A percentile compares a stretch with the other conserved stretches of the same genome.
Evolutionary conservation across 2,113 vertebrate species (phyloP).

Genomic region (Progne subis): DNA sequence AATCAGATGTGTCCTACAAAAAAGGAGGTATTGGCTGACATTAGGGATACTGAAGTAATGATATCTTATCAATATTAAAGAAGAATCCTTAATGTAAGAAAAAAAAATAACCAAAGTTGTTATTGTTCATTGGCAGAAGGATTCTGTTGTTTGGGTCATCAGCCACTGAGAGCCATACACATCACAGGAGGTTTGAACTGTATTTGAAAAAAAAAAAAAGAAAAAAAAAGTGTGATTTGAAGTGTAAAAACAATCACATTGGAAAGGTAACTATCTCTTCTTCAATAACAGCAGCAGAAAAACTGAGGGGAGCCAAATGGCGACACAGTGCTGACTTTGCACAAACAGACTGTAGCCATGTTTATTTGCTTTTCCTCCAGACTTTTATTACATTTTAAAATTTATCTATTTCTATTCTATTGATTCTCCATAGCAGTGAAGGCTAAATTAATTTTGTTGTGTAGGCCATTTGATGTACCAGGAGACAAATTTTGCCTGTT

Average conservation of each 20-base stretch:
- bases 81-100: not conserved
- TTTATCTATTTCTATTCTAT: conserved; percentile 39
- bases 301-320: not conserved
- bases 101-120: not conserved
- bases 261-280: not conserved
- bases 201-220: not conserved
- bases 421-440: conserved; percentile 14
- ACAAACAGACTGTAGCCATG: not conserved
- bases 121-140: not conserved
- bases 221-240: not conserved
- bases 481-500: conserved; percentile 50
- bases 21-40: not conserved
- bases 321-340: not conserved
- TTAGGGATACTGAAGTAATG: not conserved
- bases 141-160: not conserved
- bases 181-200: accelerated
- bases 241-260: not conserved
- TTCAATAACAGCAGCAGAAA: not conserved
- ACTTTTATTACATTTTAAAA: conserved; percentile 22
- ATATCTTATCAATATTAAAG: not conserved
- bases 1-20: not conserved
- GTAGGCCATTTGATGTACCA: conserved; percentile 13
- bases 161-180: not conserved
- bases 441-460: conserved; percentile 40
- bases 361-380: not conserved